phyloP scores from a whole-genome alignment of 2,888 invertebrate species.

The Cabera pusaria region DNA sequence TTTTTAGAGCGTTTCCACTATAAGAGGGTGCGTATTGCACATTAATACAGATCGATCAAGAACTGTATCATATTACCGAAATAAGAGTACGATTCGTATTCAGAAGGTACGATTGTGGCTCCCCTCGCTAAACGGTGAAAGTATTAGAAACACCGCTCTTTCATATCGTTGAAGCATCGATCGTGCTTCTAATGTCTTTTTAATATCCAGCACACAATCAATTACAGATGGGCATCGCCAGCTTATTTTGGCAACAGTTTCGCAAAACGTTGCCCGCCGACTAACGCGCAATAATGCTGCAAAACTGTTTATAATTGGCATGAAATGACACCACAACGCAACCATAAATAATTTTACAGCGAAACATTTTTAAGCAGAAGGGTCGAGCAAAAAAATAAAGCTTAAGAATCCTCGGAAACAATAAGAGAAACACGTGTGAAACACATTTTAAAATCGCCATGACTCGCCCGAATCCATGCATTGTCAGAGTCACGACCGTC shows the following conservation, averaged over 20 bases:
- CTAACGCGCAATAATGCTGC: conserved; percentile 23
- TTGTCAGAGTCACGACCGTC: conserved; percentile 72
- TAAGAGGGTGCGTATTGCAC: too few relatives aligned
- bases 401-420: conserved; percentile 31
- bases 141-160: conserved; percentile 18
- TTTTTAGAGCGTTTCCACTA: too few relatives aligned
- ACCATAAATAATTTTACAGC: conserved; percentile 21
- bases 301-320: conserved; percentile 42
- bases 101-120: conserved; percentile 8
- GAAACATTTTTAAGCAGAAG: conserved; percentile 12
- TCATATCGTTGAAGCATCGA: conserved; percentile 33
- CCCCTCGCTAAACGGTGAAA: conserved; percentile 18
- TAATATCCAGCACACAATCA: conserved; percentile 49
- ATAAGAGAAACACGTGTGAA: conserved; percentile 49
- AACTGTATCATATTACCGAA: conserved; percentile 24
- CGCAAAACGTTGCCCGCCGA: conserved; percentile 25
- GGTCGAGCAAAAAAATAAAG: conserved; percentile 9
- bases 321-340: conserved; percentile 35
- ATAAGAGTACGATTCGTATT: conserved; percentile 30
- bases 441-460: conserved; percentile 40
- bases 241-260: conserved; percentile 37
- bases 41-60: too few relatives aligned
- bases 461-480: conserved; percentile 45
- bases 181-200: conserved; percentile 47
- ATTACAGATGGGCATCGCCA: conserved; percentile 34